A percentile compares a stretch with the other conserved stretches of the same genome.
Evolutionary conservation across 2,797 vertebrate species (phyloP).

Genomic region (Phataginus tricuspis): DNA sequence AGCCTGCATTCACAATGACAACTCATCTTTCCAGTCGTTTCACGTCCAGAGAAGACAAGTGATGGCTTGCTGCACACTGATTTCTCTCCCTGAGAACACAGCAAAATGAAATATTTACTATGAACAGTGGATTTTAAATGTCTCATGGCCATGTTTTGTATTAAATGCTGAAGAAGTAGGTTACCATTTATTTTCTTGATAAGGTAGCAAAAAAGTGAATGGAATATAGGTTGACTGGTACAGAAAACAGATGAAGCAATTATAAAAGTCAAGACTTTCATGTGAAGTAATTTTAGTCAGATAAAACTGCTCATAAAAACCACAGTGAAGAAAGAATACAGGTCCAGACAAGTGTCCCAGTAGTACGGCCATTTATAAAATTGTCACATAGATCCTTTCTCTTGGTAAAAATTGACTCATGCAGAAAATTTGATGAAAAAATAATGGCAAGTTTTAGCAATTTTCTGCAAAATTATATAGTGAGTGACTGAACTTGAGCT

Average conservation of each 20-base stretch:
- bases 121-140: not conserved
- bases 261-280: conserved; percentile 1
- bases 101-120: conserved; percentile 45
- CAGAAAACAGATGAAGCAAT: conserved; percentile 10
- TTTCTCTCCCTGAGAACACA: conserved; percentile 10
- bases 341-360: not conserved
- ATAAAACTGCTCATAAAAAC: conserved; percentile 58
- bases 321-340: not conserved
- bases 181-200: conserved; percentile 11
- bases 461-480: conserved; percentile 35
- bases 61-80: conserved; percentile 34
- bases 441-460: not conserved
- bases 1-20: not conserved
- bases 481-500: not conserved
- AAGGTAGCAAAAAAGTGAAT: conserved; percentile 17
- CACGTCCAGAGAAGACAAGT: conserved; percentile 51
- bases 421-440: not conserved
- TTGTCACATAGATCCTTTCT: not conserved
- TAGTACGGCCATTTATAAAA: not conserved
- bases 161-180: conserved; percentile 21
- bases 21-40: conserved; percentile 21
- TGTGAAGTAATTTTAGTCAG: conserved; percentile 31
- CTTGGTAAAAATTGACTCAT: not conserved
- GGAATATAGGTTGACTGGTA: not conserved
- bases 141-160: not conserved